Percentiles rank a stretch among this genome's conserved stretches.
Conservation (phyloP, 2,113 vertebrate genomes). For the Progne subis region DNA sequence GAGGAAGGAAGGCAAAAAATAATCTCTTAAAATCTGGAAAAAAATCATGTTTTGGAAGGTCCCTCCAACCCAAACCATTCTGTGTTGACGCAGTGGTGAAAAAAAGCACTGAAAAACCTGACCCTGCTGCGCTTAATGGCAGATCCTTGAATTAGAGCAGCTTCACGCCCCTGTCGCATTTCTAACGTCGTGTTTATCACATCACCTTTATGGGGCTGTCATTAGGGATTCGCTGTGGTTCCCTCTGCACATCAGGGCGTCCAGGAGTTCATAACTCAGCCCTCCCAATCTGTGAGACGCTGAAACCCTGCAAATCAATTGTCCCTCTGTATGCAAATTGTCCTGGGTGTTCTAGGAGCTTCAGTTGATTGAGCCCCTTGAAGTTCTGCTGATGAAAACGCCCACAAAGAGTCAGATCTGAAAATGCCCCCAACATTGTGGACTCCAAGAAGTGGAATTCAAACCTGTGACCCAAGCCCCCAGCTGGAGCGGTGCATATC, state of each 20-base stretch:
- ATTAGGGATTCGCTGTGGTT: background rate
- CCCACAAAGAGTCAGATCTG: background rate
- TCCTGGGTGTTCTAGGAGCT: background rate
- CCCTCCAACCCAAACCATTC: background rate
- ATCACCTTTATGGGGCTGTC: conserved; percentile 16
- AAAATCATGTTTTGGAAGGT: background rate
- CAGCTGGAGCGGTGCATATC: background rate
- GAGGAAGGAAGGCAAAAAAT: background rate
- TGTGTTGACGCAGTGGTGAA: background rate
- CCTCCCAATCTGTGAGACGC: background rate
- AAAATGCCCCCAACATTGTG: background rate
- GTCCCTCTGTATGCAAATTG: background rate
- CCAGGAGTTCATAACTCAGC: conserved; percentile 44
- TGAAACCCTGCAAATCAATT: background rate
- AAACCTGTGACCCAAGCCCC: background rate
- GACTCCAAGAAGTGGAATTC: background rate
- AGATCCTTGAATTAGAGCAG: background rate
- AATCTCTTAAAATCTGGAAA: background rate
- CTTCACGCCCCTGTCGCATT: background rate
- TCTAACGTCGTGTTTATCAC: background rate
- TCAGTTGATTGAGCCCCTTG: background rate
- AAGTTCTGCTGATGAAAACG: background rate
- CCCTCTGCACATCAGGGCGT: background rate
- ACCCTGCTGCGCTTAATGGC: background rate
- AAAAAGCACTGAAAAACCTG: accelerated